Base-by-base conservation (phyloP, 2,113 vertebrate genomes). In the Dicentrarchus labrax region DNA sequence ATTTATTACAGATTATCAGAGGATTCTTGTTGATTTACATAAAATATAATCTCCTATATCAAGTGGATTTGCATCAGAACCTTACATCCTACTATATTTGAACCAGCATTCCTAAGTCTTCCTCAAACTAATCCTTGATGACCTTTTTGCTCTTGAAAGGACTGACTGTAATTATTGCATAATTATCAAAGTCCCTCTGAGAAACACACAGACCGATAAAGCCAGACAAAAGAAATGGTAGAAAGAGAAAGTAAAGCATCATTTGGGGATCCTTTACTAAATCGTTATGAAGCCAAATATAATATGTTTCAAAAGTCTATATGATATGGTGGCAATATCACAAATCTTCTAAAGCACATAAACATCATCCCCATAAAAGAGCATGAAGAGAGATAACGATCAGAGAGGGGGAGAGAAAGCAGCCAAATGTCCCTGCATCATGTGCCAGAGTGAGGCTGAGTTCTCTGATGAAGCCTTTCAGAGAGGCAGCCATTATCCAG, bases 1-100 rank as follows among this genome's bases (percentile, higher is more conserved):
- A 72, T 80, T 85, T 78, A 76, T 80, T 60, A 54, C 39, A 81
- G 51, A 83, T 89, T 72, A 72, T 73, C 24, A 69, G 50, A 59
- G 65, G 30, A 75, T 74, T 68, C 5, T 10, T 69, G 61, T 72
- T 88, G 67, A 75, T 79, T 79, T 76, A 68, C 15, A 68, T 64
- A 41, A 60, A 78, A 30, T n/a, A n/a, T 54, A 70, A 76, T 80
- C 68, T 71, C 16, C 19, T 12, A 12, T 73, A 74, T 77, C 65
- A 86, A 70, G 62, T 72, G 47, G 43, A 50, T 82, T 85, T 74
- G 38, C 41, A 67, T 69, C 56, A 54, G 53, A 75, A 70, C 65
- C 76, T 54, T 39, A 68, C n/a, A 65, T 90, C 13, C 59, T 17
- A 50, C 36, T 41, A 15, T 59, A 61, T 71, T 75, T 60, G 15